Percentiles rank a stretch among this genome's conserved stretches.
These are phyloP conservation scores for Neomonachus schauinslandi DNA, from an alignment of 2,113 vertebrate genomes.

Conservation along the genomic window DNA sequence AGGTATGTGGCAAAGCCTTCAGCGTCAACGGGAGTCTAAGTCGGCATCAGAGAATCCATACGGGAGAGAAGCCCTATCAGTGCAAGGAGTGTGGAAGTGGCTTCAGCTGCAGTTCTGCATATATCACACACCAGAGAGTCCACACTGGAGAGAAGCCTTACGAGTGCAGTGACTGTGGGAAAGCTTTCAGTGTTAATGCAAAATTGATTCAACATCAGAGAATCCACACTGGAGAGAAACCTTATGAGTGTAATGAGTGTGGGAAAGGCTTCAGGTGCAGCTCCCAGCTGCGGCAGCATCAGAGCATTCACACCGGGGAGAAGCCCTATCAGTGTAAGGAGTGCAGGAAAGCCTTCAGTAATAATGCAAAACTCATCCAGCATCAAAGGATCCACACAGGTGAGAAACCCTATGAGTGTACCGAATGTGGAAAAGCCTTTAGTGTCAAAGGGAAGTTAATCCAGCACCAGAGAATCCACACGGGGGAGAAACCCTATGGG, in stretches of 20 bases:
- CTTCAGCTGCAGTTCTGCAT: conserved; percentile 77
- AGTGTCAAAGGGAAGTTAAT: conserved; percentile 75
- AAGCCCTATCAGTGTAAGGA: conserved; percentile 76
- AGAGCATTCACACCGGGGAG: conserved; percentile 74
- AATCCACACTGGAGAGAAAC: conserved; percentile 81
- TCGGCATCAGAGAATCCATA: conserved; percentile 75
- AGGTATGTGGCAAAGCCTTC: conserved; percentile 79
- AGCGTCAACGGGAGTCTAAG: conserved; percentile 73
- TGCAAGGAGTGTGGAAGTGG: conserved; percentile 76
- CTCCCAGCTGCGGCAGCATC: conserved; percentile 78
- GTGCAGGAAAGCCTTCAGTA: conserved; percentile 76
- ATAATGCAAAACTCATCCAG: conserved; percentile 75
- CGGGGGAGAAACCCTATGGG: conserved; percentile 81
- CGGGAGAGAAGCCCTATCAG: conserved; percentile 78
- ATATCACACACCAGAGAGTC: conserved; percentile 76
- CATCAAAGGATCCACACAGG: conserved; percentile 78
- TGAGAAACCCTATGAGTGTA: conserved; percentile 74
- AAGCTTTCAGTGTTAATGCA: conserved; percentile 78
- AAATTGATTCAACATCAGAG: conserved; percentile 78
- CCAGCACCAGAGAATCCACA: conserved; percentile 79
- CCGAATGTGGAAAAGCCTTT: conserved; percentile 79
- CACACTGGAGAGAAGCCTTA: conserved; percentile 81
- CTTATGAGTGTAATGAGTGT: conserved; percentile 73
- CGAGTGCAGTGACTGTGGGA: conserved; percentile 76
- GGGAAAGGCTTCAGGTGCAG: conserved; percentile 78